Conservation (phyloP, 2,113 vertebrate genomes). For the Chlamydotis undulata region DNA sequence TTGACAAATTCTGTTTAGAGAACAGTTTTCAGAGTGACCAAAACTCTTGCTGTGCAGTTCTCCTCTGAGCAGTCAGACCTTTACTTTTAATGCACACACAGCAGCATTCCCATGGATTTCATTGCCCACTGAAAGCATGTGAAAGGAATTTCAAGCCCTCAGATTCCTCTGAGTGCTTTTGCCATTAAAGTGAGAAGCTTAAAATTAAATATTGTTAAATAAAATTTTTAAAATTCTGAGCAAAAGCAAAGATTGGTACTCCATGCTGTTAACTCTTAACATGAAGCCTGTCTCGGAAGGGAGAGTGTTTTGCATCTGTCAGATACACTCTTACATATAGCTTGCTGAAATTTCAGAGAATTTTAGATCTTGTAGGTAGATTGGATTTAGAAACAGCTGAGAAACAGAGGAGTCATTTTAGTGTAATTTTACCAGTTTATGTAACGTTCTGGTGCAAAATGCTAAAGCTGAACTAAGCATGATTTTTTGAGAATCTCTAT, state of each 20-base stretch:
- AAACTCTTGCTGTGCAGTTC: neutral
- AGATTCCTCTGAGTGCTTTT: neutral
- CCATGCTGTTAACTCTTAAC: neutral
- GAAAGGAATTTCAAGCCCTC: neutral
- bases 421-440: neutral
- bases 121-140: neutral
- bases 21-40: neutral
- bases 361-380: neutral
- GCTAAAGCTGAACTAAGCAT: neutral
- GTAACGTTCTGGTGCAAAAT: neutral
- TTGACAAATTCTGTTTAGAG: neutral
- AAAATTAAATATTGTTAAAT: neutral
- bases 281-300: rapidly evolving
- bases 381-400: neutral
- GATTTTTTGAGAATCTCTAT: neutral
- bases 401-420: slow-evolving; percentile 1
- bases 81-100: neutral
- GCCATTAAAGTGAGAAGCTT: neutral
- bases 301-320: neutral
- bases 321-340: neutral
- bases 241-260: neutral
- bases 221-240: neutral
- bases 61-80: neutral
- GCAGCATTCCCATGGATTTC: neutral
- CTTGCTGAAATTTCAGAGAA: neutral